Evolutionary conservation across 2,888 invertebrate species (phyloP), one percentile per base, ranked within the genome.

Genomic region (Pterobdella sp.): DNA sequence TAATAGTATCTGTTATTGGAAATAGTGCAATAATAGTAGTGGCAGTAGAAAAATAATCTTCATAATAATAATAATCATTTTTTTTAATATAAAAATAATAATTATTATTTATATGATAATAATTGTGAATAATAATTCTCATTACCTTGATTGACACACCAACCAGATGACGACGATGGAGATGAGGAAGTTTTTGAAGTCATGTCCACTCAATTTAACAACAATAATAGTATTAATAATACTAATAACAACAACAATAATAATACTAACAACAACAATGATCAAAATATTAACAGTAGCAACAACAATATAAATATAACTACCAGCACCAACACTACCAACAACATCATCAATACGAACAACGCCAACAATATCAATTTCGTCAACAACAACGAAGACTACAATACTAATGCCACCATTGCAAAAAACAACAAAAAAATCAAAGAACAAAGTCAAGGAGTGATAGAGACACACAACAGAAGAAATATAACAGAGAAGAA

Each of bases 111-210:
- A n/a, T n/a, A n/a, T n/a, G n/a, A n/a, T n/a, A n/a, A n/a, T n/a
- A n/a, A n/a, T n/a, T n/a, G n/a, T n/a, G n/a, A n/a, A n/a, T n/a
- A n/a, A n/a, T n/a, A n/a, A n/a, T n/a, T n/a, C n/a, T n/a, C n/a
- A n/a, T n/a, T n/a, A n/a, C n/a, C n/a, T n/a, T n/a, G n/a, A n/a
- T n/a, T n/a, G n/a, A n/a, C n/a, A n/a, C n/a, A n/a, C n/a, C n/a
- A n/a, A n/a, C n/a, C n/a, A n/a, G 60, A 56, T 3, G 70, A 70
- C 22, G 70, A 70, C n/a, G 70, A 70, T 35, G 70, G 49, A 4
- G 49, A 56, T 52, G 56, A 56, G 70, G n/a, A 52, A 31, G 56
- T 29, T 22, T 0, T 7, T 3, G 56, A 65, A 35, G 34, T 26
- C 60, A 4, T 3, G 26, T 26, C 7, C n/a, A 56, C 7, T 26